These are phyloP conservation scores for Aleiodes sp. DNA, from an alignment of 1,140 invertebrate genomes.

Conservation along the genomic window DNA sequence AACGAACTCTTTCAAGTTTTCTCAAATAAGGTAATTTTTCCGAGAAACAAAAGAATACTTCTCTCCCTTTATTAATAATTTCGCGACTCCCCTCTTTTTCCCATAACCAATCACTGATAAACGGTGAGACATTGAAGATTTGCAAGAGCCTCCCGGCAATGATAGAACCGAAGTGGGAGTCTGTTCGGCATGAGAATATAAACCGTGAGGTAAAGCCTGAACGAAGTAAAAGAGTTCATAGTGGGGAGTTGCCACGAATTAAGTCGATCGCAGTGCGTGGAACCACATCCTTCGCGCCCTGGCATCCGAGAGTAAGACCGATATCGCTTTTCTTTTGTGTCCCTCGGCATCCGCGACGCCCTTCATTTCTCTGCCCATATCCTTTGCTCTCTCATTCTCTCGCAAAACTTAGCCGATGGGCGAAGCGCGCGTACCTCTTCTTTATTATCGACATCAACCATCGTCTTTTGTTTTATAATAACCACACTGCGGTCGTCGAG, in stretches of 20 bases:
- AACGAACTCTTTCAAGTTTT: too few species aligned
- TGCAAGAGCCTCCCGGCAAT: too few species aligned
- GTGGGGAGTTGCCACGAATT: constrained; percentile 51
- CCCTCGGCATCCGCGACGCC: constrained; percentile 34
- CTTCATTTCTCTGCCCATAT: background rate
- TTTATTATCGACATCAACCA: constrained; percentile 63
- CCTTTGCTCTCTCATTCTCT: constrained; percentile 2
- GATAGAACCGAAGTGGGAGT: too few species aligned
- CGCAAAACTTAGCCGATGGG: constrained; percentile 12
- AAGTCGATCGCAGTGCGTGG: constrained; percentile 65
- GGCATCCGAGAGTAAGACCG: constrained; percentile 41
- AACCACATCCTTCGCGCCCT: constrained; percentile 63
- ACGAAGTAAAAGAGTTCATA: too few species aligned
- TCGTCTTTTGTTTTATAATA: constrained; percentile 66
- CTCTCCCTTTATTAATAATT: too few species aligned
- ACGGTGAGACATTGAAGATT: too few species aligned
- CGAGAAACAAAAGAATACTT: too few species aligned
- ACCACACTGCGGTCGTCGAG: constrained; percentile 56
- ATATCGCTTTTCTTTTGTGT: constrained; percentile 60
- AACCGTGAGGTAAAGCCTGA: constrained; percentile 25
- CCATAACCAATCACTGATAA: too few species aligned
- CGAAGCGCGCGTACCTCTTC: constrained; percentile 54
- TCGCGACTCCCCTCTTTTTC: too few species aligned
- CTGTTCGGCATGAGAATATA: too few species aligned
- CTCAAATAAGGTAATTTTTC: too few species aligned